These are phyloP conservation scores for Caenorhabditis brenneri DNA, from an alignment of 1,140 invertebrate species.

Conservation along the genomic window DNA sequence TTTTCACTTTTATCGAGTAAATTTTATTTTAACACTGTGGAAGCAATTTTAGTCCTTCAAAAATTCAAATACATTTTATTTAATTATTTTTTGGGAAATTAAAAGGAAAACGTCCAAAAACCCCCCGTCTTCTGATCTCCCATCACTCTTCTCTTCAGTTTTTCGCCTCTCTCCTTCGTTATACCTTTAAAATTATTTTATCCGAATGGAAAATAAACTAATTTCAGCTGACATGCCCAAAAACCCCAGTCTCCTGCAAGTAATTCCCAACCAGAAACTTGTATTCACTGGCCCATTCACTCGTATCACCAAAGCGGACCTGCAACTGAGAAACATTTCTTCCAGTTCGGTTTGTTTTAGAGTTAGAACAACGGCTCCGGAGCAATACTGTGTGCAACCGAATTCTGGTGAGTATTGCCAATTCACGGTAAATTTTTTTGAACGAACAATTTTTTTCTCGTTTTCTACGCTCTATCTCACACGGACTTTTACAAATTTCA, in stretches of 20 bases:
- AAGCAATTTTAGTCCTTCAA: too few relatives aligned
- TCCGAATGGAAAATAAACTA: too few relatives aligned
- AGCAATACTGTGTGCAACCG: slow-evolving; percentile 96
- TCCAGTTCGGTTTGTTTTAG: slow-evolving; percentile 90
- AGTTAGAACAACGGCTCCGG: slow-evolving; percentile 99
- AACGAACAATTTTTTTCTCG: too few relatives aligned
- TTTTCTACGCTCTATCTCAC: too few relatives aligned
- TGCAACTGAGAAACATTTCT: slow-evolving; percentile 87
- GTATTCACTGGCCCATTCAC: slow-evolving; percentile 81
- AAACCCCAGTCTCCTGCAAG: slow-evolving; percentile 23
- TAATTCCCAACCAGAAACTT: neutral
- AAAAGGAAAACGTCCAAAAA: neutral
- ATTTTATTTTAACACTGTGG: too few relatives aligned
- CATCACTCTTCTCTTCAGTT: too few relatives aligned
- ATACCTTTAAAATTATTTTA: too few relatives aligned
- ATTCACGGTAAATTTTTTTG: too few relatives aligned
- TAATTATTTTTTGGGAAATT: neutral
- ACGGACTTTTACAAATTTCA: too few relatives aligned
- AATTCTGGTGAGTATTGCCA: slow-evolving; percentile 85
- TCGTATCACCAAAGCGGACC: slow-evolving; percentile 84
- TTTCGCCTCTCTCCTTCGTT: too few relatives aligned
- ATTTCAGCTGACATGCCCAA: neutral
- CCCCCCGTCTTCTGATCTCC: too few relatives aligned
- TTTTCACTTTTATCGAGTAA: neutral
- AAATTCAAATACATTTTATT: too few relatives aligned